Conservation (phyloP, 2,888 invertebrate species). For the Nasonia oneida region DNA sequence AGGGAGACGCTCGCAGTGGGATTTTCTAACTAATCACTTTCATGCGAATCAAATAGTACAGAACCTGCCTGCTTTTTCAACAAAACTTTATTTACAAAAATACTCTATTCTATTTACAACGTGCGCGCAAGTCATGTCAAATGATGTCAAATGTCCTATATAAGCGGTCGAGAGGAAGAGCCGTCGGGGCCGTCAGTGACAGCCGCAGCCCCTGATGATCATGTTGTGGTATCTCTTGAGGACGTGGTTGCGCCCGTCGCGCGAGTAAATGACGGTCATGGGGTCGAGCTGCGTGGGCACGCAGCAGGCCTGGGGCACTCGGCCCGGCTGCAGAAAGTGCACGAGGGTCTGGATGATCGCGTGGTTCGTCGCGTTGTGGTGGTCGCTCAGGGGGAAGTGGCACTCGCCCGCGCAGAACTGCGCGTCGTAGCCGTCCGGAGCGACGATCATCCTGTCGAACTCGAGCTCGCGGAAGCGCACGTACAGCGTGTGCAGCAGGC, state of each 20-base stretch:
- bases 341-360: slow-evolving; percentile 96
- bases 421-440: slow-evolving; percentile 95
- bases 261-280: slow-evolving; percentile 93
- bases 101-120: too few relatives aligned
- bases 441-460: slow-evolving; percentile 85
- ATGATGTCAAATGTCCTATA: neutral
- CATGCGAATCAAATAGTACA: neutral
- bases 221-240: slow-evolving; percentile 97
- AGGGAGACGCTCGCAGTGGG: too few relatives aligned
- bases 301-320: slow-evolving; percentile 94
- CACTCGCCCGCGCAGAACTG: slow-evolving; percentile 97
- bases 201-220: slow-evolving; percentile 99
- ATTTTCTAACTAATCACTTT: neutral
- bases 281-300: slow-evolving; percentile 93
- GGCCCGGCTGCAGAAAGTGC: slow-evolving; percentile 89
- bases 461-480: slow-evolving; percentile 50
- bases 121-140: too few relatives aligned
- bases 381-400: slow-evolving; percentile 93
- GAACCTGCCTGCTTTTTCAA: too few relatives aligned
- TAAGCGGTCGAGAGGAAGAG: too few relatives aligned
- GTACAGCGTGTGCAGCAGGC: slow-evolving; percentile 21
- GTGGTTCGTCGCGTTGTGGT: slow-evolving; percentile 97
- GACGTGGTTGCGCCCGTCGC: slow-evolving; percentile 92
- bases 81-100: too few relatives aligned
- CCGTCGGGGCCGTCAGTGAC: slow-evolving; percentile 84